Percentiles rank a stretch among this genome's conserved stretches.
These are phyloP conservation scores for Synergus gifuensis DNA, from an alignment of 2,888 invertebrate genomes.

Conservation along the genomic window DNA sequence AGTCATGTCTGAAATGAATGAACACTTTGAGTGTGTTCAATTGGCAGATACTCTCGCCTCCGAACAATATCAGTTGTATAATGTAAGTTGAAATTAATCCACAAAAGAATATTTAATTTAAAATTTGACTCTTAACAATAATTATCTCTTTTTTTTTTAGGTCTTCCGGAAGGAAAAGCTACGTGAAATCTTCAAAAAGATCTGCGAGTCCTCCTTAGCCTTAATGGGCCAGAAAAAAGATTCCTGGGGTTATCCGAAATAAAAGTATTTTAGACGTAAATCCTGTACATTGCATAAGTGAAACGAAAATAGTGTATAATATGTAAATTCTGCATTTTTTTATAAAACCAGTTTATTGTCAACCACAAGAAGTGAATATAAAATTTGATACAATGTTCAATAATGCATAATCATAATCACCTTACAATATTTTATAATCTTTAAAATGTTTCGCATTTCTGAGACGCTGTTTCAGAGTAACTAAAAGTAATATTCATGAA, in stretches of 20 bases:
- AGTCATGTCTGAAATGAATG: constrained; percentile 87
- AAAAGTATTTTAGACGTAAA: constrained; percentile 44
- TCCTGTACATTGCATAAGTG: background rate
- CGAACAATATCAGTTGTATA: constrained; percentile 89
- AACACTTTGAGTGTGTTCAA: constrained; percentile 87
- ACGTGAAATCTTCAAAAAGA: constrained; percentile 86
- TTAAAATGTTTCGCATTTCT: constrained; percentile 22
- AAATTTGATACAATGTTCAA: constrained; percentile 75
- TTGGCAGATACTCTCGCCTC: constrained; percentile 89
- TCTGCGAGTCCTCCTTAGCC: constrained; percentile 88
- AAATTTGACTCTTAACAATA: constrained; percentile 37
- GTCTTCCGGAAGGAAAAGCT: constrained; percentile 87
- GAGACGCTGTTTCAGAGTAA: constrained; percentile 21
- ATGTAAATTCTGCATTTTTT: constrained; percentile 53
- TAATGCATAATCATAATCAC: constrained; percentile 68
- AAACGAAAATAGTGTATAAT: background rate
- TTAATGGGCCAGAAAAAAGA: constrained; percentile 88
- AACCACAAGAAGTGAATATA: constrained; percentile 76
- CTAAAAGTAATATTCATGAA: constrained; percentile 25
- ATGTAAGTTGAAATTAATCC: constrained; percentile 78
- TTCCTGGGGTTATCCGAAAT: constrained; percentile 86
- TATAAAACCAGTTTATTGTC: constrained; percentile 76
- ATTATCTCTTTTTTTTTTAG: constrained; percentile 60
- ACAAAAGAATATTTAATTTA: constrained; percentile 15
- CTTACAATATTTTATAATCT: constrained; percentile 51